Conservation (phyloP, 2,113 vertebrate species). For the Pimephales promelas region DNA sequence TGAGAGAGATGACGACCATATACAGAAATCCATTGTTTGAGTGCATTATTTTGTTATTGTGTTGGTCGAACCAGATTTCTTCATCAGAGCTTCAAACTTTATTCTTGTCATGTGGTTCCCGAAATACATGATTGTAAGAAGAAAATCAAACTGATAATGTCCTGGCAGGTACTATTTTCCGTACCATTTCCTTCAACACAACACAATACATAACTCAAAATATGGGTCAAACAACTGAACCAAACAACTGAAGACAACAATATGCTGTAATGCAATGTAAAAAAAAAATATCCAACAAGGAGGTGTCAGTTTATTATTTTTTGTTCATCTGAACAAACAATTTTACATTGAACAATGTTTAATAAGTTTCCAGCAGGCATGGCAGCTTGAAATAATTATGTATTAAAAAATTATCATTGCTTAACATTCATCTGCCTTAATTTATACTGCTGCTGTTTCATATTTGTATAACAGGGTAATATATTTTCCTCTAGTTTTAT, state of each 20-base stretch:
- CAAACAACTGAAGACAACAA: background rate
- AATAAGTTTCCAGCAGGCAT: background rate
- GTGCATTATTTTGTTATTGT: background rate
- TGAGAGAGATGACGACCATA: background rate
- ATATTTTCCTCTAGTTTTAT: background rate
- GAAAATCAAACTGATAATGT: background rate
- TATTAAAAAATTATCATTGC: background rate
- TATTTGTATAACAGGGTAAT: background rate
- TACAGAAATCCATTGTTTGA: background rate
- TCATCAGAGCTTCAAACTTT: background rate
- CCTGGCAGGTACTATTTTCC: background rate
- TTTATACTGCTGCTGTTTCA: background rate
- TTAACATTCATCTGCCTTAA: background rate
- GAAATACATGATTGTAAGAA: background rate
- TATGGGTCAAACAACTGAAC: background rate
- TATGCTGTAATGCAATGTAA: background rate
- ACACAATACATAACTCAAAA: background rate
- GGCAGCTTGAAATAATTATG: background rate
- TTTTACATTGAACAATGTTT: background rate
- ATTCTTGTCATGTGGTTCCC: background rate
- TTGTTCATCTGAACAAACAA: background rate
- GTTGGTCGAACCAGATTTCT: background rate
- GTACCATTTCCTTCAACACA: background rate
- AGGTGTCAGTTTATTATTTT: too few relatives aligned
- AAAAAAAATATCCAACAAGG: background rate